Conservation (phyloP, 2,113 vertebrate species). For the Neodontobutis hainanensis region DNA sequence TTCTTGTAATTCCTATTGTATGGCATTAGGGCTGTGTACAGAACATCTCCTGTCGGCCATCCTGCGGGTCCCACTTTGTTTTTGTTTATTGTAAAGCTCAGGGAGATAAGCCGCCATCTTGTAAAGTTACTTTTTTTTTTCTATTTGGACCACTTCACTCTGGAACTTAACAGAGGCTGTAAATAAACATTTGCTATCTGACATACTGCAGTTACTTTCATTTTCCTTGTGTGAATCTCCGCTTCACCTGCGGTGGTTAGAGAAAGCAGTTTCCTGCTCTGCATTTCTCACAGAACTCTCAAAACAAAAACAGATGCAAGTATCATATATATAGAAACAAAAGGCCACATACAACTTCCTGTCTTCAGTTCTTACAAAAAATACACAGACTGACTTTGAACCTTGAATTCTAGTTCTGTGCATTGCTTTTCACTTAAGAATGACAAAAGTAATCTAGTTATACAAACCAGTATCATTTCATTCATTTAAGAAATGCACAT, state of each 20-base stretch:
- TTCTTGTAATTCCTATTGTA: slow-evolving; percentile 37
- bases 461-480: no score
- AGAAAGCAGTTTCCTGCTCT: slow-evolving; percentile 70
- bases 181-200: slow-evolving; percentile 83
- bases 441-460: background rate
- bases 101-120: slow-evolving; percentile 77
- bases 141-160: slow-evolving; percentile 74
- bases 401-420: slow-evolving; percentile 3
- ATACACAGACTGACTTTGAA: slow-evolving; percentile 8
- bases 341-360: slow-evolving; percentile 66
- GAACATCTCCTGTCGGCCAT: slow-evolving; percentile 53
- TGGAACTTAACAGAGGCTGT: slow-evolving; percentile 69
- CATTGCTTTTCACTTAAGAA: background rate
- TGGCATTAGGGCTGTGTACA: slow-evolving; percentile 71
- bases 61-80: slow-evolving; percentile 65
- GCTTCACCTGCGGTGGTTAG: slow-evolving; percentile 60
- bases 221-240: slow-evolving; percentile 25
- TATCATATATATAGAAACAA: slow-evolving; percentile 10
- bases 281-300: slow-evolving; percentile 30
- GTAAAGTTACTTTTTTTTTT: slow-evolving; percentile 35
- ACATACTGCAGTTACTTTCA: slow-evolving; percentile 3
- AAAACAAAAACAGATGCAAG: slow-evolving; percentile 39
- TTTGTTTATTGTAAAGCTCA: slow-evolving; percentile 74
- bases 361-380: slow-evolving; percentile 39
- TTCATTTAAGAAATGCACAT: no score